Evolutionary conservation across 2,888 invertebrate genomes (phyloP), one percentile per base, ranked within the genome.

Genomic region (Deladenus siricidicola): DNA sequence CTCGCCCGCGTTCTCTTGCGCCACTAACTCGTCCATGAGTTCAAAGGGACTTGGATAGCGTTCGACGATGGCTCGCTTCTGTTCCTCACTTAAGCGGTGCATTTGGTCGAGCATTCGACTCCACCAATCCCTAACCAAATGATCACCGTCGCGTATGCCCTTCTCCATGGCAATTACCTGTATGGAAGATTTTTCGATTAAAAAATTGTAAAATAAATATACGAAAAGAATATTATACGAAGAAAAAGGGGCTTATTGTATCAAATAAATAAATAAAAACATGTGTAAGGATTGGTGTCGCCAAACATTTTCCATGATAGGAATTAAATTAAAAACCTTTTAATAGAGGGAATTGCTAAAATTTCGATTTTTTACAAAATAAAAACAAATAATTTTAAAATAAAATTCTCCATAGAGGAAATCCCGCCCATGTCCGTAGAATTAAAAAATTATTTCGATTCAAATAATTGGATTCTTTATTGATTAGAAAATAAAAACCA

Each of bases 21-120:
- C 47, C 49, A 47, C 23, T 8, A 72, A 42, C 43, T 55, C 19
- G 24, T 69, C 62, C 67, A 69, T 69, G 48, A 69, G 53, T 4
- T 34, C 42, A 48, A 68, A 62, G 14, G 72, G 71, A 29, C 70
- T 67, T 21, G 69, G 72, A 53, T 72, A 58, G 21, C 56, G 47
- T 23, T 52, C 45, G 24, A 69, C 39, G 45, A 69, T 52, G 28
- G 69, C 69, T 24, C 69, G 56, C 21, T 61, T 56, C 26, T 58
- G 60, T 34, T 69, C 69, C 43, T 72, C 72, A 49, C 63, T 60
- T 21, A 69, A 29, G 14, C 69, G 63, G 55, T 68, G 69, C 50
- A 69, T 43, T 23, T 62, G 62, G n/a, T 55, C 50, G n/a, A 69
- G 51, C 69, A 69, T 69, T 53, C 67, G 48, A 1, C 52, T 55